Conservation (phyloP, 2,888 invertebrate species). For the Callyntrura sp. region DNA sequence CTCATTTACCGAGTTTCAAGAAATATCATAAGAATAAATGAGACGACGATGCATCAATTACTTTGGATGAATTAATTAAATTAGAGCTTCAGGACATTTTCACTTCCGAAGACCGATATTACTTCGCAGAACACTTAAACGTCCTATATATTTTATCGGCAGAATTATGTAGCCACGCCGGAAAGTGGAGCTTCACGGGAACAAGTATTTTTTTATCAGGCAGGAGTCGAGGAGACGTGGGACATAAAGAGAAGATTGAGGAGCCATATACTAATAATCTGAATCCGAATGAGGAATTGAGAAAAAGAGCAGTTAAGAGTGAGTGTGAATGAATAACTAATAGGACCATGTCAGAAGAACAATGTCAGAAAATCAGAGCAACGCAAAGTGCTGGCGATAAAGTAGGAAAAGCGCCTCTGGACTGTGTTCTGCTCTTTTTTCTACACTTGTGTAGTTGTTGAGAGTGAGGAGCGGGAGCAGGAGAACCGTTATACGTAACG, state of each 20-base stretch:
- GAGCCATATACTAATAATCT: conserved; percentile 3
- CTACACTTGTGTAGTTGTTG: neutral
- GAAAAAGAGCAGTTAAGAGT: conserved; percentile 38
- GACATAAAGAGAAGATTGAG: neutral
- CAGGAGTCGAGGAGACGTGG: neutral
- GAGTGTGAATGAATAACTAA: conserved; percentile 60
- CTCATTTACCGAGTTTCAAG: neutral
- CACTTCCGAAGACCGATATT: conserved; percentile 15
- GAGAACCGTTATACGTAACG: no score
- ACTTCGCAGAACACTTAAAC: neutral
- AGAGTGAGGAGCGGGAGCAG: no score
- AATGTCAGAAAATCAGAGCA: conserved; percentile 62
- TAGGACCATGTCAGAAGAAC: conserved; percentile 42
- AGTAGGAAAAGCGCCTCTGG: conserved; percentile 32
- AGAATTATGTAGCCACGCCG: neutral
- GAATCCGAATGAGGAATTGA: neutral
- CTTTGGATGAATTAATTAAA: conserved; percentile 6
- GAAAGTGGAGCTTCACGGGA: neutral
- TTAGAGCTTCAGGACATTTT: conserved; percentile 15
- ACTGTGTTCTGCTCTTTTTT: conserved; percentile 12
- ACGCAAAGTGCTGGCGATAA: conserved; percentile 51
- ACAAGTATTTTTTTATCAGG: neutral
- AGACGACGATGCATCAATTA: neutral
- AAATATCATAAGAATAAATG: neutral
- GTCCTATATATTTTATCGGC: neutral